phyloP scores from a whole-genome alignment of 2,113 vertebrate genomes.

The Chitala chitala region DNA sequence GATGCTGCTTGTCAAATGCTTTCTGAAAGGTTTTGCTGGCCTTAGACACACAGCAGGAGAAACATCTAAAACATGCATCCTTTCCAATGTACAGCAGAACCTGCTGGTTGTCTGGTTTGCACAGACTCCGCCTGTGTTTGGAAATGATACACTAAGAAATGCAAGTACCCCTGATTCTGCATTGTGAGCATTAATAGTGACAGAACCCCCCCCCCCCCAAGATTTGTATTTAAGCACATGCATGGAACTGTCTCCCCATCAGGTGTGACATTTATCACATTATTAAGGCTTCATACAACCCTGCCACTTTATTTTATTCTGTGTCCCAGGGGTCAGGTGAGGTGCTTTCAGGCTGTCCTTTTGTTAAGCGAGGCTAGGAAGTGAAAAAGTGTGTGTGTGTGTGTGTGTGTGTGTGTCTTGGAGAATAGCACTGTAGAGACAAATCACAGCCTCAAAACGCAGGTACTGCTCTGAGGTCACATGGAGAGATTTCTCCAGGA shows the following conservation, averaged over 20 bases:
- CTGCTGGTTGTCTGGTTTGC: too few species aligned
- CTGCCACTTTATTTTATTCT: constrained; percentile 36
- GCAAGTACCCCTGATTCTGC: too few species aligned
- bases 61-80: too few species aligned
- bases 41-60: too few species aligned
- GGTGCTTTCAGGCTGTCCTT: not conserved
- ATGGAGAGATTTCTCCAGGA: not conserved
- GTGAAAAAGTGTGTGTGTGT: not conserved
- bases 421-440: not conserved
- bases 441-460: not conserved
- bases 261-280: constrained; percentile 45
- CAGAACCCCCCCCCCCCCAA: constrained; percentile 38
- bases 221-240: constrained; percentile 30
- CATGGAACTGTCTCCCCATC: constrained; percentile 36
- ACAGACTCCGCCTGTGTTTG: too few species aligned
- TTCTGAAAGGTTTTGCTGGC: too few species aligned
- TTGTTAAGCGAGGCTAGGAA: not conserved
- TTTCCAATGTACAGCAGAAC: too few species aligned
- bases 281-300: constrained; percentile 49
- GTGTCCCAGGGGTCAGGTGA: not conserved
- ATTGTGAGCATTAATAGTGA: constrained; percentile 46
- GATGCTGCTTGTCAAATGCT: too few species aligned
- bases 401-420: not conserved
- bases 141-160: too few species aligned
- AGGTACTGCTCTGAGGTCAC: not conserved